Base-by-base conservation (phyloP, 37 sponge, comb jelly and placozoan genomes). In the Diacarnus erythraeanus region DNA sequence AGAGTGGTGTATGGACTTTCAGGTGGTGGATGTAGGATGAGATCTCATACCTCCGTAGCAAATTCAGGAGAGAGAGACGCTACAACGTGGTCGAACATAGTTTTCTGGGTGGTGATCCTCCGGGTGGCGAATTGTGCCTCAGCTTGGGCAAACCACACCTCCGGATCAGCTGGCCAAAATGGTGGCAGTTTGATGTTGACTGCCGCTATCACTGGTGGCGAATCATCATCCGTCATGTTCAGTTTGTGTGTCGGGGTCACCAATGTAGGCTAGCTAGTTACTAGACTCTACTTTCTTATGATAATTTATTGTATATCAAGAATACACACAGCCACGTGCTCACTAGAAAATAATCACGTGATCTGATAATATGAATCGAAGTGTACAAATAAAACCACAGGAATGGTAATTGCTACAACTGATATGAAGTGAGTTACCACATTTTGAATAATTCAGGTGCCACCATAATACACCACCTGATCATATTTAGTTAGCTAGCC, bases 141-240 rank as follows among this genome's bases (percentile, higher is more conserved):
- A 0, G 82, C 87, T 54, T 91, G 87, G 0, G 79, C 51, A 75
- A 73, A 86, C 91, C 91, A 91, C 9, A 86, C 75, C 8, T 64
- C 60, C 15, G 79, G 87, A 42, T 86, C 83, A 23, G 78, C 36
- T 10, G 91, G 91, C 91, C 91, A 86, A 69, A 90, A 88, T 37
- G 83, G 88, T 9, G 83, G 88, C 0, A 88, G 78, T 57, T 18
- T 27, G 38, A 18, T 31, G 39, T 8, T 15, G 4, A 27, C 69
- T 6, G 18, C 20, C 5, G 39, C 39, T 4, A 33, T 3, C 2
- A 10, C 4, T 9, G 39, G 6, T 68, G 17, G 15, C 27, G 2
- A 9, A 23, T 33, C 33, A 6, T 23, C 34, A 25, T 31, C 41
- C 10, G 51, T 47, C 51, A 47, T 47, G 12, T 12, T 47, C 12